phyloP scores from a whole-genome alignment of 1,140 invertebrate species.

The Cotesia vestalis region DNA sequence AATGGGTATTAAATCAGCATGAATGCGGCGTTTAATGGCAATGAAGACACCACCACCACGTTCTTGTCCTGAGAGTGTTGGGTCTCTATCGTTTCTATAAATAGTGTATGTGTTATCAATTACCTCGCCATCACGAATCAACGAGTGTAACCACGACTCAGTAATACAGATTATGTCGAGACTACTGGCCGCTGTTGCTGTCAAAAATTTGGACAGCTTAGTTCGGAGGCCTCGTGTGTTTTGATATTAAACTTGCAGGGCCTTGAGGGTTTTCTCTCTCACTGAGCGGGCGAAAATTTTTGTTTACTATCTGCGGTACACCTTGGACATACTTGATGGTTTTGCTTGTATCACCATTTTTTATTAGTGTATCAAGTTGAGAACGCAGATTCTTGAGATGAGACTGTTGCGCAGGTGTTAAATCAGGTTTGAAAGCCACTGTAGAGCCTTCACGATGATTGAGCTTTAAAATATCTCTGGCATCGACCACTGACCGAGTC shows the following conservation, averaged over 20 bases:
- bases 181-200: background rate
- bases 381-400: no score
- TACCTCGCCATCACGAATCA: background rate
- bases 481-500: no score
- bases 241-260: background rate
- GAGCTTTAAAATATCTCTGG: no score
- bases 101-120: background rate
- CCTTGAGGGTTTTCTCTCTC: background rate
- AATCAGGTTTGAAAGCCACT: no score
- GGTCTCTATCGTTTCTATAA: background rate
- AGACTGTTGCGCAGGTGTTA: no score
- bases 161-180: background rate
- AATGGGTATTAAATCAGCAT: background rate
- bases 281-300: background rate
- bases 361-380: no score
- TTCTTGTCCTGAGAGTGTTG: background rate
- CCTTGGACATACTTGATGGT: background rate
- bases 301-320: background rate
- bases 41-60: background rate
- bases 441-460: no score
- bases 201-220: background rate
- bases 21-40: background rate
- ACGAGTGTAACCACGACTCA: conserved; percentile 1
- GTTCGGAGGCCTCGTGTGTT: background rate
- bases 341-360: background rate